phyloP scores from a whole-genome alignment of 2,113 vertebrate species.

The Paramormyrops kingsleyae region DNA sequence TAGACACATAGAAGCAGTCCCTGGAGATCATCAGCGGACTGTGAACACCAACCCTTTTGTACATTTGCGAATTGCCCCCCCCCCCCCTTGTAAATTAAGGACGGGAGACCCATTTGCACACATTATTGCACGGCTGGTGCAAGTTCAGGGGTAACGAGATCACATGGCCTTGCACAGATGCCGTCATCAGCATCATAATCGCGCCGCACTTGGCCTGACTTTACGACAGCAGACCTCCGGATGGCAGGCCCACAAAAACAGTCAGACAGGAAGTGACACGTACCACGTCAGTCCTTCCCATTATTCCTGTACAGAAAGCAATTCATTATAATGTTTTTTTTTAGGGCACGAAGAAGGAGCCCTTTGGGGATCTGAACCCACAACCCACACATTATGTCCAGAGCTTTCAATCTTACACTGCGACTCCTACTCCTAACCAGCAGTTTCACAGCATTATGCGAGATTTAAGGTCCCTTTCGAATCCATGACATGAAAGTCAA shows the following conservation, averaged over 20 bases:
- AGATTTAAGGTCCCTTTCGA: neutral
- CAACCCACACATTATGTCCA: neutral
- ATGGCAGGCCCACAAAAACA: neutral
- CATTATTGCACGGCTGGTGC: constrained; percentile 56
- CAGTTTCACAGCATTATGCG: neutral
- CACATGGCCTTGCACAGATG: neutral
- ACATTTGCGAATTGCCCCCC: neutral
- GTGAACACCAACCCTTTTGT: constrained; percentile 45
- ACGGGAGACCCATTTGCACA: constrained; percentile 52
- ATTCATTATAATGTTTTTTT: neutral
- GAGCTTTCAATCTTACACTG: neutral
- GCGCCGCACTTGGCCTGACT: neutral
- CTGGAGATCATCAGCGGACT: constrained; percentile 49
- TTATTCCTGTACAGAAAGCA: neutral
- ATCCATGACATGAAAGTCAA: neutral
- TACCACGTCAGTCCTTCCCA: neutral
- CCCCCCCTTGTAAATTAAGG: constrained; percentile 37
- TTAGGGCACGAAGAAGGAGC: neutral
- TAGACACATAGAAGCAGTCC: constrained; percentile 30
- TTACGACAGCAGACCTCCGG: neutral
- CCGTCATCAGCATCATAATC: neutral
- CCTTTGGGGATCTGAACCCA: neutral
- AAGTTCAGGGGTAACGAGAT: constrained; percentile 19
- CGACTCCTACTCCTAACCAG: neutral
- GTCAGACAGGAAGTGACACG: neutral